Base-by-base conservation (phyloP, 2,888 invertebrate species). In the Lepas anatifera region DNA sequence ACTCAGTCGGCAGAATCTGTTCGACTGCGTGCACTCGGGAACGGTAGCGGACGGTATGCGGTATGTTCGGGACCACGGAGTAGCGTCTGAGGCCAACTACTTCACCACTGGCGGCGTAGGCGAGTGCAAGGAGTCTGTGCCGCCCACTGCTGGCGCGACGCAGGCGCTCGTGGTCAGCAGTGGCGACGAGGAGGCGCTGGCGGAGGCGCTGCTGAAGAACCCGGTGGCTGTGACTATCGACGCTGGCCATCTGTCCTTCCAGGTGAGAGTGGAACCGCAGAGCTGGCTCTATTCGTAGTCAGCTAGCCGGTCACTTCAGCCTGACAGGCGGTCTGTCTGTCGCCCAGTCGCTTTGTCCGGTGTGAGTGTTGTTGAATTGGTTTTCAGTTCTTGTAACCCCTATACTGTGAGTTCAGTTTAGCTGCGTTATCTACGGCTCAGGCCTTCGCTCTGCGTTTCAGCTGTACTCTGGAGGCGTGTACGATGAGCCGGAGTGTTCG, bases 11-110 rank as follows among this genome's bases (percentile, higher is more conserved):
- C 99, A 99, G 81, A 87, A 94, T 80, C 93, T 27, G 98, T 98
- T 0, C 98, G 98, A 81, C 89, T 97, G 18, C 89, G 95, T 87
- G 99, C 98, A 70, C 95, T 97, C 0, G 96, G 97, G 27, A 87
- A 92, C 70, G 16, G 18, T 32, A 7, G 32, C 22, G 6, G 35
- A 1, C 22, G 58, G 16, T 18, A 32, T 58, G 22, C 22, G n/a
- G 58, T 58, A 58, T 35, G 58, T 35, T 16, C 58, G 29, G 2
- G 32, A 58, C 3, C 58, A 58, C 32, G 58, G 58, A 8, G 8
- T 58, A 2, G 58, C 58, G 8, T 22, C 35, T 2, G 58, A 58
- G 58, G 58, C 58, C 32, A 35, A 58, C 58, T 58, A 58, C 22
- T 35, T 35, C 32, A 22, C 18, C 32, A 58, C 58, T 2, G 58